A percentile compares a stretch with the other conserved stretches of the same genome.
Evolutionary conservation across 2,888 invertebrate species (phyloP).

Genomic region (Yponomeuta plumbellus): DNA sequence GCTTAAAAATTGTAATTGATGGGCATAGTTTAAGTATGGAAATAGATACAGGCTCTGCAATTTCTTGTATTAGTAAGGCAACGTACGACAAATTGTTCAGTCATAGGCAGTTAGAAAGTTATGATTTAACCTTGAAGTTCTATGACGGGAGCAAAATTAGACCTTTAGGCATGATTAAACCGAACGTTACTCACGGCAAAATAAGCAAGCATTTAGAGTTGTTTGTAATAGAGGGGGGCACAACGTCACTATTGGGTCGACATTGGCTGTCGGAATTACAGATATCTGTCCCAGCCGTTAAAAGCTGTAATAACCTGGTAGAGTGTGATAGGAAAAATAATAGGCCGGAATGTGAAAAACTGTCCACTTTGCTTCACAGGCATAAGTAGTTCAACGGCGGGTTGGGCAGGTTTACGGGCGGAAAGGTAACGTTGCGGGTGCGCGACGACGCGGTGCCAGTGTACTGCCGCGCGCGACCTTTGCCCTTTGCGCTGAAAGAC

Average conservation of each 20-base stretch:
- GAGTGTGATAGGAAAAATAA: not conserved
- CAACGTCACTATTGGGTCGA: slow-evolving; percentile 7
- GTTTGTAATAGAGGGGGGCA: slow-evolving; percentile 6
- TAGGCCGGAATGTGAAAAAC: not conserved
- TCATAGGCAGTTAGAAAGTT: slow-evolving; percentile 2
- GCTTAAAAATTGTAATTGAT: not conserved
- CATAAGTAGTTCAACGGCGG: too few relatives aligned
- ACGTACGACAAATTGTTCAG: not conserved
- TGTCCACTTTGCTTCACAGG: not conserved
- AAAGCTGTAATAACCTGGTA: not conserved
- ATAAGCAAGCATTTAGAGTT: not conserved
- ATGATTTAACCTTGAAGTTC: slow-evolving; percentile 1
- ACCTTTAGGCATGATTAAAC: not conserved
- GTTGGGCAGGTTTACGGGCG: too few relatives aligned
- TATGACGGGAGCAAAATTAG: slow-evolving; percentile 5
- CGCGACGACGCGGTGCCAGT: slow-evolving; percentile 13
- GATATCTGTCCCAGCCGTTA: not conserved
- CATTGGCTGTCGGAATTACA: not conserved
- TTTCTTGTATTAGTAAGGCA: slow-evolving; percentile 2
- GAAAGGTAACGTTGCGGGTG: too few relatives aligned
- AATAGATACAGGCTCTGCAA: not conserved
- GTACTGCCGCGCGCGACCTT: slow-evolving; percentile 19
- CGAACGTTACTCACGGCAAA: not conserved
- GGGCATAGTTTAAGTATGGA: not conserved
- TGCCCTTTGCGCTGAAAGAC: slow-evolving; percentile 23